Percentiles rank a stretch among this genome's conserved stretches.
Evolutionary conservation across 2,113 vertebrate genomes (phyloP).

Genomic region (Nyctibius bracteatus): DNA sequence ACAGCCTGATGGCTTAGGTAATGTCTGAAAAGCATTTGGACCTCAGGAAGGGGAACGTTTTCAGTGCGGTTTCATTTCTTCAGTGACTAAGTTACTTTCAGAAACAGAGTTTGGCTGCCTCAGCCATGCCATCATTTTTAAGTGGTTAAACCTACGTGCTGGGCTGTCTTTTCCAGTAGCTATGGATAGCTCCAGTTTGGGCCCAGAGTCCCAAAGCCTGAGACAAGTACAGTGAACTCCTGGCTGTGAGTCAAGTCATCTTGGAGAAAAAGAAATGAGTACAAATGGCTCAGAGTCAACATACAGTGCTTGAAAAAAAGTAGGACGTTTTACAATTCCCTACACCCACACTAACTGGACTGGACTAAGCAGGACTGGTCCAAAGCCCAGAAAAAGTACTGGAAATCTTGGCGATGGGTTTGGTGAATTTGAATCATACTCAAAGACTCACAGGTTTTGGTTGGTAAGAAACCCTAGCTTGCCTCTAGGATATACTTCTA

Average conservation of each 20-base stretch:
- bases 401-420: not conserved
- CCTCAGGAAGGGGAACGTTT: not conserved
- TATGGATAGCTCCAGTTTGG: not conserved
- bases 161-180: not conserved
- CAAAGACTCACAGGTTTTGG: not conserved
- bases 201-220: not conserved
- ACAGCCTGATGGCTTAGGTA: constrained; percentile 37
- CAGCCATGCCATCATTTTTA: not conserved
- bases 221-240: not conserved
- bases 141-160: constrained; percentile 24
- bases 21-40: constrained; percentile 34
- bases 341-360: not conserved
- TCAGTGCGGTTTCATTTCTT: not conserved
- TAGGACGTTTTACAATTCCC: not conserved
- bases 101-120: constrained; percentile 33
- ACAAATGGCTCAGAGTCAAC: not conserved
- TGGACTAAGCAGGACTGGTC: not conserved
- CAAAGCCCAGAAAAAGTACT: constrained; percentile 19
- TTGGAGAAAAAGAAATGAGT: not conserved
- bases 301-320: not conserved
- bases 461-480: not conserved
- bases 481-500: not conserved
- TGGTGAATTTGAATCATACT: not conserved
- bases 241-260: not conserved
- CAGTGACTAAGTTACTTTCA: constrained; percentile 1